Evolutionary conservation across 1,140 invertebrate species (phyloP).

Genomic region (Drosophila lacertosa): DNA sequence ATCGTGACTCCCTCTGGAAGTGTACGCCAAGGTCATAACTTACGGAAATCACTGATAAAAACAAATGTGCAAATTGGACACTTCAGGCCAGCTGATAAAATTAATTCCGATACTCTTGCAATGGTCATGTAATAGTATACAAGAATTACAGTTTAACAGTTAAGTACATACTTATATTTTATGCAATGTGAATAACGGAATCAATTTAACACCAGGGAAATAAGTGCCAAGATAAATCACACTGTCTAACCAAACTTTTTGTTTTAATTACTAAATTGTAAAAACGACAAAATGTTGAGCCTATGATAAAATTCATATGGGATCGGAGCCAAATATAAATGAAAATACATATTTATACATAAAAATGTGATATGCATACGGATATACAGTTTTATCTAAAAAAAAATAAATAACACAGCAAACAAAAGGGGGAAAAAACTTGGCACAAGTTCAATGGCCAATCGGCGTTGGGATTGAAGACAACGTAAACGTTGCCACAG

Average conservation of each 20-base stretch:
- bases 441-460: constrained; percentile 77
- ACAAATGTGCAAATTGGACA: neutral
- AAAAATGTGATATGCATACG: constrained; percentile 5
- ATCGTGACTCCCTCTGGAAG: neutral
- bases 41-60: neutral
- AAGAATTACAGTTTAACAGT: neutral
- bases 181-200: neutral
- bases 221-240: constrained; percentile 24
- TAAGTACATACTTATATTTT: neutral
- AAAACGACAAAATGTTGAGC: constrained; percentile 59
- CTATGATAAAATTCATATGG: constrained; percentile 53
- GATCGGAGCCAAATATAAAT: constrained; percentile 53
- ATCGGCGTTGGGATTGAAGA: constrained; percentile 19
- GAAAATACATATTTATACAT: constrained; percentile 18
- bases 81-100: neutral
- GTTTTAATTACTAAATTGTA: constrained; percentile 55
- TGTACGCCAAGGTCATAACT: neutral
- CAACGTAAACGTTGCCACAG: constrained; percentile 15
- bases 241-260: constrained; percentile 9
- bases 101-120: no score
- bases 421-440: constrained; percentile 57
- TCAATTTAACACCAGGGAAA: neutral
- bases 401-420: constrained; percentile 12
- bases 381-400: constrained; percentile 25
- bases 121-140: neutral